Evolutionary conservation across 2,113 vertebrate genomes (phyloP).

Genomic region (Melanostigma gelatinosum): DNA sequence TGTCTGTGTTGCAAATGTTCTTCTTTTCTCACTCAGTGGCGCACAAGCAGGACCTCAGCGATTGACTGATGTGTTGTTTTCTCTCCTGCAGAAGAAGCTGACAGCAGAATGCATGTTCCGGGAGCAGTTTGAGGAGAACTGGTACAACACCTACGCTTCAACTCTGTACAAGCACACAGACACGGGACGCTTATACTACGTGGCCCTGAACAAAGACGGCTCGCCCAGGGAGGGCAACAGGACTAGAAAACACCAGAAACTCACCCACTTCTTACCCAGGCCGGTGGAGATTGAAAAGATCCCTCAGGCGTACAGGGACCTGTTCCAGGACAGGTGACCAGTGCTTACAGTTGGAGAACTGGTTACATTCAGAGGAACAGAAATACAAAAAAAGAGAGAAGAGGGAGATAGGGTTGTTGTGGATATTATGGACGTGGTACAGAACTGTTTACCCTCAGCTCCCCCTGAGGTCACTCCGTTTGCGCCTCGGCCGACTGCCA

Average conservation of each 20-base stretch:
- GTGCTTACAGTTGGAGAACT: slow-evolving; percentile 38
- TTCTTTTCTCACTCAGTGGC: not conserved
- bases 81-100: slow-evolving; percentile 91
- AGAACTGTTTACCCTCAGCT: slow-evolving; percentile 61
- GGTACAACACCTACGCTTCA: slow-evolving; percentile 99
- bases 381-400: not conserved
- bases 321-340: slow-evolving; percentile 96
- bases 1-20: not conserved
- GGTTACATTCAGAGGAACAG: slow-evolving; percentile 32
- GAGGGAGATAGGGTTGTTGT: slow-evolving; percentile 27
- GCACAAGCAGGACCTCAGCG: not conserved
- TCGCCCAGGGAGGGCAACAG: slow-evolving; percentile 94
- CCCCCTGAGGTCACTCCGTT: slow-evolving; percentile 70
- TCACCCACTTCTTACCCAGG: slow-evolving; percentile 96
- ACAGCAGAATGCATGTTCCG: slow-evolving; percentile 96
- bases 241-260: slow-evolving; percentile 99
- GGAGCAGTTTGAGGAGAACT: slow-evolving; percentile 99
- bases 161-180: slow-evolving; percentile 95
- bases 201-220: slow-evolving; percentile 98
- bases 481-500: slow-evolving; percentile 57
- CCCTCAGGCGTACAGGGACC: slow-evolving; percentile 91
- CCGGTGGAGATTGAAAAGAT: slow-evolving; percentile 96
- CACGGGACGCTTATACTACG: slow-evolving; percentile 94
- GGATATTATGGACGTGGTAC: slow-evolving; percentile 53
- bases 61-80: slow-evolving; percentile 43